These are phyloP conservation scores for Tupaia tana DNA, from an alignment of 2,113 vertebrate genomes.

Conservation along the genomic window DNA sequence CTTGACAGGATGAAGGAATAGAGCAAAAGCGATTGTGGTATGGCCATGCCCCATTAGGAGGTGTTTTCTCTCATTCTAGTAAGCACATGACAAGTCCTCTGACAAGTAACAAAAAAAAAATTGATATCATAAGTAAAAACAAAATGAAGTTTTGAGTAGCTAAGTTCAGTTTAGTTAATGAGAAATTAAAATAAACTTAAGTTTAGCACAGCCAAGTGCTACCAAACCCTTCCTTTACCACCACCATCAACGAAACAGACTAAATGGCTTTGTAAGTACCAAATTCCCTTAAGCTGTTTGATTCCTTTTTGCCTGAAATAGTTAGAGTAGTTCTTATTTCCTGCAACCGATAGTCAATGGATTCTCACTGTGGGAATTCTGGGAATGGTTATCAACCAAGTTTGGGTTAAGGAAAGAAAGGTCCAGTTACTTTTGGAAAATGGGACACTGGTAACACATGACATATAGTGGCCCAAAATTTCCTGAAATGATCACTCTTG, in stretches of 20 bases:
- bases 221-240: background rate
- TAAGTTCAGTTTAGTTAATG: background rate
- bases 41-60: no score
- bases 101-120: no score
- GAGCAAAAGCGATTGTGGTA: no score
- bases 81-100: no score
- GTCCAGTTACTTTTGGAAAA: background rate
- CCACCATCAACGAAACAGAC: background rate
- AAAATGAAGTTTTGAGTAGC: background rate
- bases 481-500: background rate
- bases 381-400: background rate
- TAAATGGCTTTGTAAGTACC: background rate
- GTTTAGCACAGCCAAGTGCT: background rate
- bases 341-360: background rate
- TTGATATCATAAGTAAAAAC: background rate
- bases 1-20: no score
- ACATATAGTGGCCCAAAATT: background rate
- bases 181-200: constrained; percentile 15
- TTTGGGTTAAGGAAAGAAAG: background rate
- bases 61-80: no score
- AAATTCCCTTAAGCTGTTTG: background rate
- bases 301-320: background rate
- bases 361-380: background rate
- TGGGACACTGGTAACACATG: background rate
- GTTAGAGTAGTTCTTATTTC: background rate